Base-by-base conservation (phyloP, 2,888 invertebrate genomes). In the Tenthredo scrophulariae region DNA sequence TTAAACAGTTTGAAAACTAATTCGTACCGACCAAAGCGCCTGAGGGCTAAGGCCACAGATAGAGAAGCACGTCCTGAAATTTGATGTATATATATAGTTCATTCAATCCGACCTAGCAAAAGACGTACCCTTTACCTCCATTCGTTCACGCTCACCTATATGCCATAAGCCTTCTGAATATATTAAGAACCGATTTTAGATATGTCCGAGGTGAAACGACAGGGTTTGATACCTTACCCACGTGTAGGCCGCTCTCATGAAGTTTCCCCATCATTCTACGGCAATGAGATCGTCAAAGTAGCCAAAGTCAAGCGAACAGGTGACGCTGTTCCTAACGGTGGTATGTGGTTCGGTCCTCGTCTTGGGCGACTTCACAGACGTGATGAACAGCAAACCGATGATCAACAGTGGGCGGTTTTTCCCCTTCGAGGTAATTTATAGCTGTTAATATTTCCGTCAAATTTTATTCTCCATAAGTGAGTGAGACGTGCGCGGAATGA, bases 321-420 rank as follows among this genome's bases (percentile, higher is more conserved):
- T 0, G 92, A 91, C 74, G 92, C 93, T 7, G 90, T 93, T 80
- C 93, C 93, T 72, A 94, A 93, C 58, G 93, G 93, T 33, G 94
- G 94, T 0, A 94, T 96, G 93, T 96, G 96, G 96, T 96, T 96
- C 88, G 96, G 96, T 58, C 96, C 96, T 0, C 93, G 96, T 70
- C 93, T 96, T 37, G 96, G 96, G 85, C 94, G 95, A 86, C 13
- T 86, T 85, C 33, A 88, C 87, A 43, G 86, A 86, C 82, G 84
- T 83, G 86, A 88, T 13, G 85, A 86, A 33, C 84, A 65, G n/a
- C 67, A 67, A 46, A 3, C 86, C 70, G 88, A 86, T 7, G 88
- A 88, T 40, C 86, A 87, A 9, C 89, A 90, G 2, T 91, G 90
- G 90, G 87, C 88, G 22, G 86, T 90, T 75, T 86, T 91, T 67